Conservation (phyloP, 2,797 vertebrate genomes). For the Dendrocincla fuliginosa region DNA sequence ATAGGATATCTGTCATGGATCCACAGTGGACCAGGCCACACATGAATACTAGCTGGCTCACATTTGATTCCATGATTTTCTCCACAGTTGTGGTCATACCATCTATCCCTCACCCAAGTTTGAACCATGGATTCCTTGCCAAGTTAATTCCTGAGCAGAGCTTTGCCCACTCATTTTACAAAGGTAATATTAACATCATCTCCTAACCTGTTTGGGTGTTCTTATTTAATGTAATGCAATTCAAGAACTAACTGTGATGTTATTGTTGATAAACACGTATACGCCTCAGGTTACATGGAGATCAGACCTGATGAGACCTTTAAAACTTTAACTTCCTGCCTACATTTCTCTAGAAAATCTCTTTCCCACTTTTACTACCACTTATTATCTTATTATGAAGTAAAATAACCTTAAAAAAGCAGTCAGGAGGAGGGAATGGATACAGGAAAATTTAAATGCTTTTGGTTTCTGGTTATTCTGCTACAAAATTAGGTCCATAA, state of each 20-base stretch:
- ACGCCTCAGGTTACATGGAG: constrained; percentile 67
- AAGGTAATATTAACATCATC: constrained; percentile 79
- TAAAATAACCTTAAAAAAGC: neutral
- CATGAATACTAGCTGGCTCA: constrained; percentile 70
- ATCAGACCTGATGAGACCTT: constrained; percentile 57
- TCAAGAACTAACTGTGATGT: constrained; percentile 58
- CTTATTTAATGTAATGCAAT: constrained; percentile 66
- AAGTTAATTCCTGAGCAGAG: constrained; percentile 84
- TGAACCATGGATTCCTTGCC: constrained; percentile 85
- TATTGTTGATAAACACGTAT: constrained; percentile 62
- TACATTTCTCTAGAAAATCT: constrained; percentile 13
- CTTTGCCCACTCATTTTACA: constrained; percentile 84
- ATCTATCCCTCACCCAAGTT: constrained; percentile 83
- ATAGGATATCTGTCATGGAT: constrained; percentile 63
- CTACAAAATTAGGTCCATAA: neutral
- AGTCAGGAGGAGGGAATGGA: neutral
- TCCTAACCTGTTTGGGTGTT: constrained; percentile 71
- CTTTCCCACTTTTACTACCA: constrained; percentile 7
- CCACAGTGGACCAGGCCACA: constrained; percentile 65
- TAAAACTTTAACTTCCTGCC: constrained; percentile 31
- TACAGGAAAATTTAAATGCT: neutral
- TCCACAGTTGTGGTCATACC: constrained; percentile 84
- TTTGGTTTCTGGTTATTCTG: constrained; percentile 17
- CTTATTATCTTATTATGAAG: neutral
- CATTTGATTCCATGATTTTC: constrained; percentile 78